phyloP scores from a whole-genome alignment of 1,140 invertebrate species.

The Mercenaria mercenaria region DNA sequence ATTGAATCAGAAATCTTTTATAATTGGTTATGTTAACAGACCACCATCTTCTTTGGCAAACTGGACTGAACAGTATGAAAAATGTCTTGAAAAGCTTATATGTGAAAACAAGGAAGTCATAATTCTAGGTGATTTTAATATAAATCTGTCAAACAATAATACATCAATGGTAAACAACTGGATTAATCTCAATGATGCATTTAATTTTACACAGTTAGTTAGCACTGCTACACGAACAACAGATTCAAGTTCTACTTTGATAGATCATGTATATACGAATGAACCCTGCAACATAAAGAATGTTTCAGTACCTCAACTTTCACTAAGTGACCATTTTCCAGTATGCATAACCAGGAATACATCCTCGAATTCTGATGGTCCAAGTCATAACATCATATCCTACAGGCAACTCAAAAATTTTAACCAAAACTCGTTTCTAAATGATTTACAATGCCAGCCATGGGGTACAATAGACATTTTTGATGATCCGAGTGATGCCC shows the following conservation, averaged over 20 bases:
- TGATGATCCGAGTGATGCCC: neutral
- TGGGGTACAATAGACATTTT: neutral
- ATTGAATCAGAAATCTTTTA: neutral
- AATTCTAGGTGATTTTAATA: neutral
- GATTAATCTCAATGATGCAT: neutral
- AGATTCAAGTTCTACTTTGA: neutral
- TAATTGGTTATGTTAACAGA: neutral
- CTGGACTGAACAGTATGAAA: neutral
- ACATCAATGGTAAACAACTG: too few species aligned
- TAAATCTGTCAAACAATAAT: neutral
- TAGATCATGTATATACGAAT: constrained; percentile 12
- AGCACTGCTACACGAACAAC: neutral
- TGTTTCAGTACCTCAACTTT: neutral
- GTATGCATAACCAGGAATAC: neutral
- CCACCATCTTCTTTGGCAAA: neutral
- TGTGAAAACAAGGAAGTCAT: neutral
- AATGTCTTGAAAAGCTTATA: neutral
- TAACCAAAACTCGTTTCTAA: neutral
- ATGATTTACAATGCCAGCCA: neutral
- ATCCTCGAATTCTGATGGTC: too few species aligned
- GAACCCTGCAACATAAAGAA: neutral
- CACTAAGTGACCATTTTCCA: constrained; percentile 13
- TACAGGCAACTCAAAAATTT: neutral
- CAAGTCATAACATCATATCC: neutral
- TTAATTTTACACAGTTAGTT: neutral